Percentiles rank a stretch among this genome's conserved stretches.
phyloP scores from a whole-genome alignment of 2,888 invertebrate species.

The Tiliacea aurago region DNA sequence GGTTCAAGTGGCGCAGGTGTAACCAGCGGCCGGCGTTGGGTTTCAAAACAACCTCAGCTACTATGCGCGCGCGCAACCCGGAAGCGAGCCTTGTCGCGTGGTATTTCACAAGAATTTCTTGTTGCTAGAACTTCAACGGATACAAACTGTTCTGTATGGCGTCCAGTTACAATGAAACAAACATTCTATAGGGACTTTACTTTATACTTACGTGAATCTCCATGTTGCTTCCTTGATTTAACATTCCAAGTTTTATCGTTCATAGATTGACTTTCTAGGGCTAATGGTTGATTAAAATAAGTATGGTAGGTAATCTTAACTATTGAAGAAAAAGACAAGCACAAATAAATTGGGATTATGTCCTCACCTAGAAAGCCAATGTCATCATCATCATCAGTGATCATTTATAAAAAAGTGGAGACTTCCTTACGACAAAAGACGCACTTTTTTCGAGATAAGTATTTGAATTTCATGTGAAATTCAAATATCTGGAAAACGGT shows the following conservation, averaged over 20 bases:
- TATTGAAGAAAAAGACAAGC: not conserved
- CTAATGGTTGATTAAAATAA: not conserved
- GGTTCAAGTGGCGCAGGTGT: constrained; percentile 68
- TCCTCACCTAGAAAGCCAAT: not conserved
- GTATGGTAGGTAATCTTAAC: not conserved
- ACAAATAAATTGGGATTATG: not conserved
- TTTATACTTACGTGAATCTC: constrained; percentile 17
- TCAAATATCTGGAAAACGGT: too few species aligned
- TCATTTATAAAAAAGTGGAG: too few species aligned
- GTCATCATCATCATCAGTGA: not conserved
- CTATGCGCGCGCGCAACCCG: constrained; percentile 72
- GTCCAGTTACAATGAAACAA: constrained; percentile 50
- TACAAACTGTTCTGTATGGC: constrained; percentile 32
- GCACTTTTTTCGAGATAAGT: too few species aligned
- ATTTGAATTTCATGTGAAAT: too few species aligned
- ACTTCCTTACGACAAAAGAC: too few species aligned
- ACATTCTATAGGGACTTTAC: constrained; percentile 4
- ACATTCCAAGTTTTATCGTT: too few species aligned
- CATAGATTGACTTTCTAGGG: too few species aligned
- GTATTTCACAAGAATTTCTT: constrained; percentile 74
- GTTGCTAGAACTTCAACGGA: constrained; percentile 60
- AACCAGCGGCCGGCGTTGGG: constrained; percentile 63
- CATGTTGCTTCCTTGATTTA: too few species aligned
- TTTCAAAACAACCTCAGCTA: constrained; percentile 80
- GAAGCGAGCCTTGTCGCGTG: constrained; percentile 71